Percentiles rank a stretch among this genome's conserved stretches.
These are phyloP conservation scores for Lycocerus yunnanus DNA, from an alignment of 2,888 invertebrate genomes.

Conservation along the genomic window DNA sequence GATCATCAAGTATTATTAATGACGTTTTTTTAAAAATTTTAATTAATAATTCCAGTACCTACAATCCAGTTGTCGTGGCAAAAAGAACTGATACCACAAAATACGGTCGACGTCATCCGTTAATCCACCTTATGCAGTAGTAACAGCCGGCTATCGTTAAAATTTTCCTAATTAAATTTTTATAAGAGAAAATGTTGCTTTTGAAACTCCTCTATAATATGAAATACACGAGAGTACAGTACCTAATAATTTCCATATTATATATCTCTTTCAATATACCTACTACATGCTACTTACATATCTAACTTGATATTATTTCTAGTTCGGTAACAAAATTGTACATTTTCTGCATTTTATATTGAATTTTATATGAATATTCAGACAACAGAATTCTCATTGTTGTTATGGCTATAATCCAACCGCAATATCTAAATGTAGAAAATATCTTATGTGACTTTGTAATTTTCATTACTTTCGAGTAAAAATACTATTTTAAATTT, in stretches of 20 bases:
- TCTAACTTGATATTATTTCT: constrained; percentile 12
- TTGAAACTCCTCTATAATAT: background rate
- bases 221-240: background rate
- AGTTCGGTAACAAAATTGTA: constrained; percentile 16
- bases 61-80: background rate
- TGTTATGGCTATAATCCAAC: background rate
- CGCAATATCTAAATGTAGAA: background rate
- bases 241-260: background rate
- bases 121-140: background rate
- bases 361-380: constrained; percentile 24
- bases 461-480: background rate
- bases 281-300: constrained; percentile 7
- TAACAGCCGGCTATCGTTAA: background rate
- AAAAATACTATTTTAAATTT: background rate
- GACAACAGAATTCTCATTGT: background rate
- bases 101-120: background rate
- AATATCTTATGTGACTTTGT: background rate
- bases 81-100: background rate
- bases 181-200: background rate
- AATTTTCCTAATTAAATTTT: background rate
- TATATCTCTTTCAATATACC: background rate
- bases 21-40: background rate
- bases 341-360: constrained; percentile 16
- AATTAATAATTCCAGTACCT: background rate
- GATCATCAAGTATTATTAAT: background rate